Base-by-base conservation (phyloP, 2,113 vertebrate genomes). In the Dermatemys mawii region DNA sequence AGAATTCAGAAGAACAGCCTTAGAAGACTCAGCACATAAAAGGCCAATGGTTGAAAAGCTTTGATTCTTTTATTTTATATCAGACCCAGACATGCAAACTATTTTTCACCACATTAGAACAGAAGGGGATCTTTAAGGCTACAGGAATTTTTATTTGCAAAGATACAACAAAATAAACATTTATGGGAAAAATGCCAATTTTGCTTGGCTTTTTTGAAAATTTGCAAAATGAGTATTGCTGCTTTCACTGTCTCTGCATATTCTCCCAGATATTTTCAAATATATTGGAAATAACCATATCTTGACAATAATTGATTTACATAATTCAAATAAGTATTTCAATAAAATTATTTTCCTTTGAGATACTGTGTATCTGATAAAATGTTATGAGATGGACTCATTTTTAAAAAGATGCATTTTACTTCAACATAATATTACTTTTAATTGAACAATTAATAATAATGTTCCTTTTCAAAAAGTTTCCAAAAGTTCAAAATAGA, bases 101-200 rank as follows among this genome's bases (percentile, higher is more conserved):
- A 60, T 81, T 92, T 91, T 78, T 92, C 17, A 60, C 53, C 87
- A 90, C 0, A 90, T 44, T 79, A 17, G 13, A 92, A 89, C 89
- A 35, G 48, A 97, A 95, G 85, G n/a, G 26, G 60, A 90, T 54
- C 83, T 76, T 51, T 90, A 95, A 88, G 90, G 79, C 48, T 81
- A 29, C 76, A 78, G 32, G 55, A 94, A 86, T 81, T 53, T 24
- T 78, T 90, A 89, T 86, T 89, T 92, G 88, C 49, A 87, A 82
- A 93, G 5, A 26, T 51, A 96, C 92, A 93, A 0, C 63, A 75
- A 63, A 93, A 95, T 57, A 32, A 75, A 19, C 29, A 50, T 32
- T 49, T 91, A 49, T 8, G 81, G 88, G 89, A 75, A 95, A 32
- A 90, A 81, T 85, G 70, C 11, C 86, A 90, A 26, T 2, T 4